phyloP scores from a whole-genome alignment of 2,113 vertebrate species.

The Sebastes schlegelii region DNA sequence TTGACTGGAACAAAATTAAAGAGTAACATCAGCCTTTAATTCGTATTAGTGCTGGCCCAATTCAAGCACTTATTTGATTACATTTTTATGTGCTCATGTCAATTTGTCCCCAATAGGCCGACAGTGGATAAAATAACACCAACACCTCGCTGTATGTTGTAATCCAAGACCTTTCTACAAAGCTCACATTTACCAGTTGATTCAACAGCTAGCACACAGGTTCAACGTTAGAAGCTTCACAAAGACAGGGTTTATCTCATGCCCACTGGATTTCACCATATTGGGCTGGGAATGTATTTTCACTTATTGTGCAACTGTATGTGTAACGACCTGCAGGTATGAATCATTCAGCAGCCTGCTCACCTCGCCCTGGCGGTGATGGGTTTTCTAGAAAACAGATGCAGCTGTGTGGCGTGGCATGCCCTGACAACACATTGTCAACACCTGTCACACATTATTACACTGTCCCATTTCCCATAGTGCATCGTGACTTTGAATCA shows the following conservation, averaged over 20 bases:
- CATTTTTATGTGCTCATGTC: too few species aligned
- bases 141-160: background rate
- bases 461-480: too few species aligned
- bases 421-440: background rate
- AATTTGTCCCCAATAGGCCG: too few species aligned
- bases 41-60: too few species aligned
- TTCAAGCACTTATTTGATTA: too few species aligned
- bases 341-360: background rate
- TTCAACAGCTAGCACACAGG: background rate
- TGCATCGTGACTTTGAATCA: too few species aligned
- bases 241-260: background rate
- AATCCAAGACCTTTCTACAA: background rate
- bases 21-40: too few species aligned
- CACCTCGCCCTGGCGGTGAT: background rate
- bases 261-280: background rate
- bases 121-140: background rate
- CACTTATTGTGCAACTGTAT: background rate
- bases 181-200: background rate
- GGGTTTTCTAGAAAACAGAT: background rate
- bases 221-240: background rate
- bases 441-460: too few species aligned
- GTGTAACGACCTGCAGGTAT: background rate
- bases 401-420: background rate
- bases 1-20: too few species aligned
- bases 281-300: background rate